These are phyloP conservation scores for Styela plicata DNA, from an alignment of 23 tunicate genomes.

Conservation along the genomic window DNA sequence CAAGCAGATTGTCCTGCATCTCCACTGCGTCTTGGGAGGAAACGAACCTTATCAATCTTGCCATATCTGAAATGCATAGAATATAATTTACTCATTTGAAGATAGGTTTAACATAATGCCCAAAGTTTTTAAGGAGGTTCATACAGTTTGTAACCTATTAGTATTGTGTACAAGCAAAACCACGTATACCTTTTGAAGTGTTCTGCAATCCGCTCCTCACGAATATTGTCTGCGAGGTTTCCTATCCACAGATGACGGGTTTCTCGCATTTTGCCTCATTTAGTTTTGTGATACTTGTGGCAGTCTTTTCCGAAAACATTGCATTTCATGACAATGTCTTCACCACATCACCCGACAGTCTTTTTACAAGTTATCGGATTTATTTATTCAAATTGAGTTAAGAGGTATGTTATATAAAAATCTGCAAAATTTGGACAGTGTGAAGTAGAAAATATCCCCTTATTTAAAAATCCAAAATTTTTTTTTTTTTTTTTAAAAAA, in stretches of 20 bases:
- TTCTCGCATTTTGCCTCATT: slow-evolving; percentile 60
- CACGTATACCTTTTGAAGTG: slow-evolving; percentile 54
- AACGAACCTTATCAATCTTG: slow-evolving; percentile 61
- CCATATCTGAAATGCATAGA: slow-evolving; percentile 60
- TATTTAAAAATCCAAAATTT: too few species aligned
- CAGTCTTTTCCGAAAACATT: neutral
- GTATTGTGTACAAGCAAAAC: neutral
- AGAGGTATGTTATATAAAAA: too few species aligned
- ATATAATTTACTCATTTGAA: neutral
- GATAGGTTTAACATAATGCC: neutral
- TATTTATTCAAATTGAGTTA: too few species aligned
- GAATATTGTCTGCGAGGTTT: slow-evolving; percentile 59
- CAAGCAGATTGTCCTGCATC: slow-evolving; percentile 51
- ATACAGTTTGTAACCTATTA: neutral
- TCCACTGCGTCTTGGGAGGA: slow-evolving; percentile 50
- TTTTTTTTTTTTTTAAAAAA: too few species aligned
- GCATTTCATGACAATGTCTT: neutral
- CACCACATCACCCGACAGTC: neutral
- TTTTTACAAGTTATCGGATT: neutral
- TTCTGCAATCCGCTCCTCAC: slow-evolving; percentile 71
- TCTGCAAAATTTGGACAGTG: too few species aligned
- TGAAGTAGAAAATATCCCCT: too few species aligned
- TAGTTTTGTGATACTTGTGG: neutral
- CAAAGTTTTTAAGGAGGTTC: neutral
- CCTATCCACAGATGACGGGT: slow-evolving; percentile 90